These are phyloP conservation scores for Carcina quercana DNA, from an alignment of 2,888 invertebrate species.

Conservation along the genomic window DNA sequence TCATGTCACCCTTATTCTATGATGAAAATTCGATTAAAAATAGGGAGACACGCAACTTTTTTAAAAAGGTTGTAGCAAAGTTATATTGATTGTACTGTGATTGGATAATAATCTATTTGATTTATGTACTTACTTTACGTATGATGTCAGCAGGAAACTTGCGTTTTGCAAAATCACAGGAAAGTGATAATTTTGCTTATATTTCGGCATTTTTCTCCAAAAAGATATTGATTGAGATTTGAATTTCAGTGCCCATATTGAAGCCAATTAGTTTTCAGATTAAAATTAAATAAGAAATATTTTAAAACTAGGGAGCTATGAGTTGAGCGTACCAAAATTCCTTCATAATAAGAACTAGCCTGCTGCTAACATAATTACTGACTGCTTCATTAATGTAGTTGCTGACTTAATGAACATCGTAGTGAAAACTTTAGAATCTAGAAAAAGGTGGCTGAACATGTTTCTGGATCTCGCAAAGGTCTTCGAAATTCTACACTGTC, in stretches of 20 bases:
- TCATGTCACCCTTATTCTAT: background rate
- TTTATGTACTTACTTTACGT: background rate
- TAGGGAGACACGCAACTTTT: background rate
- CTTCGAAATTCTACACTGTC: too few relatives aligned
- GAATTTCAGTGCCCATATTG: background rate
- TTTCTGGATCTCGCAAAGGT: too few relatives aligned
- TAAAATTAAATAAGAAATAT: background rate
- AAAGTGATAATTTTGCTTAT: background rate
- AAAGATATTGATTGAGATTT: background rate
- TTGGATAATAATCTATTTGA: background rate
- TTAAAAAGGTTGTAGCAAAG: background rate
- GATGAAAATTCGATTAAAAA: background rate
- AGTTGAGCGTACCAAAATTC: too few relatives aligned
- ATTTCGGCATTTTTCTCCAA: background rate
- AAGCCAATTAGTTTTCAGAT: background rate
- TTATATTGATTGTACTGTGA: background rate
- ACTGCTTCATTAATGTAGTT: too few relatives aligned
- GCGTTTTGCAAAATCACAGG: background rate
- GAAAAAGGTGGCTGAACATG: too few relatives aligned
- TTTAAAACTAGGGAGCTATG: background rate
- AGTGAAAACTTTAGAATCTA: too few relatives aligned
- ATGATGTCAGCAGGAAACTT: background rate
- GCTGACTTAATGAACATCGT: too few relatives aligned
- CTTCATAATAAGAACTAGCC: too few relatives aligned
- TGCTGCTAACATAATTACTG: too few relatives aligned